A percentile compares a stretch with the other conserved stretches of the same genome.
These are phyloP conservation scores for Eremophila alpestris DNA, from an alignment of 2,797 vertebrate genomes.

Conservation along the genomic window DNA sequence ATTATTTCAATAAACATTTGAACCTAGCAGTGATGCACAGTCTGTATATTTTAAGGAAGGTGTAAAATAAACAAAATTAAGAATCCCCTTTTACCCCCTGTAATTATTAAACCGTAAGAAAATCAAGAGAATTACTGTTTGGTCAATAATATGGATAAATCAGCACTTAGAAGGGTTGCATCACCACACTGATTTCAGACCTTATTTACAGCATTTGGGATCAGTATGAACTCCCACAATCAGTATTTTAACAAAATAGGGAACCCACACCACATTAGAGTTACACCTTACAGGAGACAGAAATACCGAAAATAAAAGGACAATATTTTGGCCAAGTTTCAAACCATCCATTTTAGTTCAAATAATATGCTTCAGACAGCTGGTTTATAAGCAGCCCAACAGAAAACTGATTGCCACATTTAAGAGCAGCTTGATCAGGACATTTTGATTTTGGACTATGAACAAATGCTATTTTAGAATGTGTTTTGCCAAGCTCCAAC, in stretches of 20 bases:
- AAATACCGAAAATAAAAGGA: neutral
- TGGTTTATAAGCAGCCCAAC: neutral
- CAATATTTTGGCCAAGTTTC: neutral
- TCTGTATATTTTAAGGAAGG: neutral
- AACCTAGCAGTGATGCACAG: neutral
- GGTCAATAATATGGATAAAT: neutral
- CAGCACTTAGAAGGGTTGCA: neutral
- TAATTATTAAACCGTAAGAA: neutral
- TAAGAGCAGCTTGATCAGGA: neutral
- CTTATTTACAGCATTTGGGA: neutral
- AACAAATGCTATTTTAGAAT: constrained; percentile 16
- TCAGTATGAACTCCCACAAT: neutral
- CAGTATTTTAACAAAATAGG: neutral
- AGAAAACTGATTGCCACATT: neutral
- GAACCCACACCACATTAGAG: neutral
- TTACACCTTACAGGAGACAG: neutral
- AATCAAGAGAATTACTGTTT: neutral
- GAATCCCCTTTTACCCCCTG: neutral
- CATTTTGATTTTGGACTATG: neutral
- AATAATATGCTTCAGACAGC: neutral
- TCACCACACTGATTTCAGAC: neutral
- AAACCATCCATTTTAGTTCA: neutral
- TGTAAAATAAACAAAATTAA: neutral
- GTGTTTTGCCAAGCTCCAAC: constrained; percentile 22
- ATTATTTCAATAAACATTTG: neutral